A percentile compares a stretch with the other conserved stretches of the same genome.
These are phyloP conservation scores for Silvanus unidentatus DNA, from an alignment of 2,888 invertebrate genomes.

Conservation along the genomic window DNA sequence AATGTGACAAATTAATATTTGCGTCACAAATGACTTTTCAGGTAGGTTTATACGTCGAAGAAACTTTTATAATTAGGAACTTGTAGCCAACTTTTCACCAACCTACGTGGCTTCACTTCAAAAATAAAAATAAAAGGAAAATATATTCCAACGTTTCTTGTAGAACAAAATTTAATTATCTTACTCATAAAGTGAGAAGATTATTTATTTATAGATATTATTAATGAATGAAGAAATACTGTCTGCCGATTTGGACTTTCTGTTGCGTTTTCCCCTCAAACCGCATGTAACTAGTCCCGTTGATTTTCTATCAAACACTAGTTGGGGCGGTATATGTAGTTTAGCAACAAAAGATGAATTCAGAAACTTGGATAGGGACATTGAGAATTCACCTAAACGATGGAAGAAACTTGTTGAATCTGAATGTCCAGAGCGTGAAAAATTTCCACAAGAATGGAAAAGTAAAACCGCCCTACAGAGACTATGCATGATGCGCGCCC, in stretches of 20 bases:
- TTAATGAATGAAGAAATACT: conserved; percentile 82
- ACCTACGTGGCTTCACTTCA: too few relatives aligned
- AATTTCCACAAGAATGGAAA: conserved; percentile 98
- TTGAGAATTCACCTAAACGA: conserved; percentile 91
- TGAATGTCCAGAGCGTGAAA: conserved; percentile 92
- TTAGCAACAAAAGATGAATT: conserved; percentile 87
- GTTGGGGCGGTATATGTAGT: conserved; percentile 94
- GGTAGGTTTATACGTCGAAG: conserved; percentile 46
- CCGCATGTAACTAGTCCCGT: conserved; percentile 92
- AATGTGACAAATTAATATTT: conserved; percentile 94
- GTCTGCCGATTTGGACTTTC: conserved; percentile 80
- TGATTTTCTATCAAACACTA: conserved; percentile 84
- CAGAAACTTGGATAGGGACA: conserved; percentile 88
- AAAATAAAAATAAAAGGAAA: too few relatives aligned
- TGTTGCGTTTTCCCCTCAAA: conserved; percentile 85
- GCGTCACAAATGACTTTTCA: conserved; percentile 95
- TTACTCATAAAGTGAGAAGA: background rate
- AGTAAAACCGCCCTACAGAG: conserved; percentile 89
- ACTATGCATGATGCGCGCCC: conserved; percentile 91
- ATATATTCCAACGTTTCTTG: too few relatives aligned
- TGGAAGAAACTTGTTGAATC: conserved; percentile 97
- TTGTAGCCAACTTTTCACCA: too few relatives aligned
- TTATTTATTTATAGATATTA: conserved; percentile 60
- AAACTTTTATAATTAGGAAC: background rate
- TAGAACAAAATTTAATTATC: too few relatives aligned